A percentile compares a stretch with the other conserved stretches of the same genome.
These are phyloP conservation scores for Phalera bucephala DNA, from an alignment of 2,888 invertebrate species.

Conservation along the genomic window DNA sequence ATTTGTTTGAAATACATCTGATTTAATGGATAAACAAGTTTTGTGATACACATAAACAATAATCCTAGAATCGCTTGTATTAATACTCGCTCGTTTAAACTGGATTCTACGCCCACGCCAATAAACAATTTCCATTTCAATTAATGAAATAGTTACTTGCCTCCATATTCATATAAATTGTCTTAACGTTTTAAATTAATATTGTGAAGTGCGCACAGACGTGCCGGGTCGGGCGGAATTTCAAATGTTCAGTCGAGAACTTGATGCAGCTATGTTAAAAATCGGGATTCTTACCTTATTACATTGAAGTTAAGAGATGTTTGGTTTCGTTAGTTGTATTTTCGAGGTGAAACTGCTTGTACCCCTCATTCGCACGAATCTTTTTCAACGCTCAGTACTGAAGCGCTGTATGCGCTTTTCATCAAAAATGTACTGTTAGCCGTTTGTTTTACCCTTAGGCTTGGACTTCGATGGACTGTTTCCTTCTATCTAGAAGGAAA, in stretches of 20 bases:
- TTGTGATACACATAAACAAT: conserved; percentile 40
- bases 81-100: conserved; percentile 47
- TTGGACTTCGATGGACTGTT: no score
- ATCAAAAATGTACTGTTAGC: no score
- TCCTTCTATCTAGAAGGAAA: no score
- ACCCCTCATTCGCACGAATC: no score
- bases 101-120: conserved; percentile 56
- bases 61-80: conserved; percentile 46
- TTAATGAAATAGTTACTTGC: conserved; percentile 52
- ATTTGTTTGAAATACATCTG: conserved; percentile 20
- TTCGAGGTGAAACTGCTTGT: no score
- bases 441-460: no score
- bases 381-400: no score
- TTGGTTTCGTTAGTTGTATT: no score
- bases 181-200: conserved; percentile 38
- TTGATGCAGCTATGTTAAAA: no score
- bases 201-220: conserved; percentile 24
- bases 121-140: conserved; percentile 58
- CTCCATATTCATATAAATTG: conserved; percentile 41
- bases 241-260: no score
- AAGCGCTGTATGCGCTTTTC: no score
- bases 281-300: conserved; percentile 10
- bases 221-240: conserved; percentile 22
- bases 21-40: conserved; percentile 38
- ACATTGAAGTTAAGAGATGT: no score